A percentile compares a stretch with the other conserved stretches of the same genome.
Evolutionary conservation across 2,113 vertebrate species (phyloP).

Genomic region (Seriola quinqueradiata): DNA sequence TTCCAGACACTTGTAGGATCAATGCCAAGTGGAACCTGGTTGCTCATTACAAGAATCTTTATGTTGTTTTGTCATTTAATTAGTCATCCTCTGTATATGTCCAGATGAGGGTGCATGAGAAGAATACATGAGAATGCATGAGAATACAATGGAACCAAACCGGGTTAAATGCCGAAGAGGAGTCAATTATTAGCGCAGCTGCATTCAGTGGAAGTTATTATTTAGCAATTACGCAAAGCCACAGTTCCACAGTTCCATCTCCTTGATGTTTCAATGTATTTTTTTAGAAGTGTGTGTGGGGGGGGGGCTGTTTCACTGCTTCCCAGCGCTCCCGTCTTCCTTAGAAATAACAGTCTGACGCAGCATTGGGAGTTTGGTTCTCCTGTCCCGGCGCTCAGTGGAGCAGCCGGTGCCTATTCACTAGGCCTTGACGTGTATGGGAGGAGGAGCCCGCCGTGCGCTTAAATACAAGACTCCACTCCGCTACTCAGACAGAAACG

Average conservation of each 20-base stretch:
- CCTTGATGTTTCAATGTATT: not conserved
- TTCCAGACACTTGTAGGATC: too few species aligned
- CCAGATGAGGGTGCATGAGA: too few species aligned
- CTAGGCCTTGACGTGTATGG: slow-evolving; percentile 62
- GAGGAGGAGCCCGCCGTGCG: slow-evolving; percentile 39
- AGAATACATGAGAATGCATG: too few species aligned
- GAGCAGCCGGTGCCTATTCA: not conserved
- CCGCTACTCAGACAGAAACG: slow-evolving; percentile 25
- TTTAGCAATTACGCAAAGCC: not conserved
- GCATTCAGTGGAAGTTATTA: not conserved
- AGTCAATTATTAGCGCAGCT: slow-evolving; percentile 36
- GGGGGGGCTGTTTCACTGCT: not conserved
- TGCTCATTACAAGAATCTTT: too few species aligned
- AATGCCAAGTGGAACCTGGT: too few species aligned
- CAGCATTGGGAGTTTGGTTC: slow-evolving; percentile 55
- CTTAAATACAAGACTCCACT: slow-evolving; percentile 55
- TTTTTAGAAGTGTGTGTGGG: not conserved
- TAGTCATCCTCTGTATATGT: too few species aligned
- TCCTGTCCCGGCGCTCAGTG: slow-evolving; percentile 5
- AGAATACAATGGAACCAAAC: not conserved
- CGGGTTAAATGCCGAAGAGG: slow-evolving; percentile 17
- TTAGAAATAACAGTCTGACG: slow-evolving; percentile 60
- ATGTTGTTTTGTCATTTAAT: too few species aligned
- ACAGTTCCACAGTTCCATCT: too few species aligned
- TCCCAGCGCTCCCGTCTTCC: slow-evolving; percentile 2